Base-by-base conservation (phyloP, 2,797 vertebrate species). In the Pelochelys cantorii region DNA sequence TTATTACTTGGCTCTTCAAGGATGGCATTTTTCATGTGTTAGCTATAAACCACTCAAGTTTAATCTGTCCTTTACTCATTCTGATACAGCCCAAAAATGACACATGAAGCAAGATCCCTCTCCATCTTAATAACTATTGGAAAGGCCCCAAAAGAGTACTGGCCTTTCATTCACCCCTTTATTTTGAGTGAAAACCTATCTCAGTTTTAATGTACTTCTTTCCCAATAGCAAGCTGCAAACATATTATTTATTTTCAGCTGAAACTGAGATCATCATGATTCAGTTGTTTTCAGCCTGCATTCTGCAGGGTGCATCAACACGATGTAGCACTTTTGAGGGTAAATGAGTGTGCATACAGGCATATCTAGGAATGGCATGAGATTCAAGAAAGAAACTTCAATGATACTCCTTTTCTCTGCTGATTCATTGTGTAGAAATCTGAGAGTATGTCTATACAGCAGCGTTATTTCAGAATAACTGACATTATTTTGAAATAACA, bases 361-460 rank as follows among this genome's bases (percentile, higher is more conserved):
- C 15, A 3, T 1, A 1, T 81, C 81, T 60, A 55, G n/a, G 15
- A 2, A 8, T 79, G 31, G 57, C 77, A 7, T 9, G 79, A 53
- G n/a, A 31, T 90, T 14, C 27, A 87, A 77, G 0, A 85, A 4
- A 10, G 0, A 18, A 4, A 68, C 0, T 0, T 78, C 25, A 48
- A 17, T 75, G 23, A 75, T 75, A 75, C 23, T 91, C 7, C 78
- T 12, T 88, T 81, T 62, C 42, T 86, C 71, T 68, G 77, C 6
- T 55, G 86, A 57, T n/a, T 37, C 79, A 20, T 17, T 87, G 7
- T 31, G 75, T 62, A 1, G 6, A 13, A 71, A 34, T 27, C 77
- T 79, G 27, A 42, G 42, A 42, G 42, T 42, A 42, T 6, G 5
- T 42, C 42, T 6, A 42, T 42, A 42, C 42, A 42, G 42, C 42